Evolutionary conservation across 1,140 invertebrate species (phyloP).

Genomic region (Plutomurus gul): DNA sequence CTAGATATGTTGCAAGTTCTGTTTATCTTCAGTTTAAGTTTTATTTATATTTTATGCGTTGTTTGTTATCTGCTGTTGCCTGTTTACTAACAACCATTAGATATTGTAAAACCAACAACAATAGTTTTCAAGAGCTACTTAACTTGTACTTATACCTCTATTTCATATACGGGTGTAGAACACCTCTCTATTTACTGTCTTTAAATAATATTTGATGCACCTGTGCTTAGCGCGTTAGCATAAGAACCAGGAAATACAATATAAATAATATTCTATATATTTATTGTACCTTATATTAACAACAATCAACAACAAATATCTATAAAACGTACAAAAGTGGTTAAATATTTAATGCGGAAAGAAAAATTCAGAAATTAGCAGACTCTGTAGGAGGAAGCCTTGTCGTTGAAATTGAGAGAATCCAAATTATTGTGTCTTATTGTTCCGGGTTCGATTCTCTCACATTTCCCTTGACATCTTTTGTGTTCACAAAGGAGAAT

Average conservation of each 20-base stretch:
- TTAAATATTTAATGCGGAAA: background rate
- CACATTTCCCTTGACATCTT: slow-evolving; percentile 32
- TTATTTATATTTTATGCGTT: background rate
- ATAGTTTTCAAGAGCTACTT: no score
- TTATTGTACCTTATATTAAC: no score
- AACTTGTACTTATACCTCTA: background rate
- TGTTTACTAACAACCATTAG: background rate
- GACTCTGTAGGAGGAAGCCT: slow-evolving; percentile 1
- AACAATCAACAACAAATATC: background rate
- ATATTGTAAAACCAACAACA: no score
- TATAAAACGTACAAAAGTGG: background rate
- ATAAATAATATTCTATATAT: no score
- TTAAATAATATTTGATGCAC: no score
- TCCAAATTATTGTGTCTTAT: slow-evolving; percentile 22
- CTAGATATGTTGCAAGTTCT: background rate
- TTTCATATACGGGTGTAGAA: no score
- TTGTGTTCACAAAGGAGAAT: slow-evolving; percentile 35
- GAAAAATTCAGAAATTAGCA: background rate
- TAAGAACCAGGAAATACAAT: no score
- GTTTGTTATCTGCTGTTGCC: background rate
- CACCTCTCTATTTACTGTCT: no score
- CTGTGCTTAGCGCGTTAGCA: no score
- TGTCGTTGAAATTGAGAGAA: slow-evolving; percentile 28
- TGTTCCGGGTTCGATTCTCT: slow-evolving; percentile 14
- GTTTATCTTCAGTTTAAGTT: background rate